Evolutionary conservation across 2,113 vertebrate species (phyloP).

Genomic region (Spermophilus dauricus): DNA sequence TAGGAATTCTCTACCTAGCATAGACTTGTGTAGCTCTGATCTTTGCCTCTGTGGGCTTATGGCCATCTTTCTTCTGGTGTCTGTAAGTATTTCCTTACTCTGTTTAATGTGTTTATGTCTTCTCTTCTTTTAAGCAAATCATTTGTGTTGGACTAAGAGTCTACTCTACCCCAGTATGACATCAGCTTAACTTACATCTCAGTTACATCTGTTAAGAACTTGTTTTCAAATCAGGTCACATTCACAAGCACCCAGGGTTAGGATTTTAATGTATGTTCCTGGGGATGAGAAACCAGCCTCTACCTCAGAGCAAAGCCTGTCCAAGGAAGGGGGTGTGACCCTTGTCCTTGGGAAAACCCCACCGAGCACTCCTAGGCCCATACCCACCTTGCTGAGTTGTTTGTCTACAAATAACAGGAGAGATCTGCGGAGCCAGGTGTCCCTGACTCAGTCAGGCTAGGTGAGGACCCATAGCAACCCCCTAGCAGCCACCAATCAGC

Average conservation of each 20-base stretch:
- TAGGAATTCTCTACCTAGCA: neutral
- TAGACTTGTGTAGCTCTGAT: neutral
- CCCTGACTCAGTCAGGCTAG: no score
- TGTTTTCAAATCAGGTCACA: neutral
- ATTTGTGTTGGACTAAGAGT: neutral
- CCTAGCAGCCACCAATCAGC: no score
- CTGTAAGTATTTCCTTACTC: neutral
- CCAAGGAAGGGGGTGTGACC: no score
- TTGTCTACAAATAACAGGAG: no score
- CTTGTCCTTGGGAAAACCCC: no score
- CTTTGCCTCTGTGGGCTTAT: neutral
- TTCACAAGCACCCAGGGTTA: neutral
- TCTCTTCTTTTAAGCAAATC: neutral
- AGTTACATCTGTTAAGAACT: neutral
- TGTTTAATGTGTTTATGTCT: neutral
- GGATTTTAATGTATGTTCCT: neutral
- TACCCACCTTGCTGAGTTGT: no score
- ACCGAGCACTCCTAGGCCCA: no score
- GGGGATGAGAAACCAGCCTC: no score
- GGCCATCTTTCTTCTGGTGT: neutral
- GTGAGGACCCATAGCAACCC: no score
- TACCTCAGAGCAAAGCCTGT: no score
- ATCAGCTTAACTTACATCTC: neutral
- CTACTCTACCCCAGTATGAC: neutral
- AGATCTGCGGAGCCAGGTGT: no score